Conservation (phyloP, 2,797 vertebrate species). For the Siniperca undulata region DNA sequence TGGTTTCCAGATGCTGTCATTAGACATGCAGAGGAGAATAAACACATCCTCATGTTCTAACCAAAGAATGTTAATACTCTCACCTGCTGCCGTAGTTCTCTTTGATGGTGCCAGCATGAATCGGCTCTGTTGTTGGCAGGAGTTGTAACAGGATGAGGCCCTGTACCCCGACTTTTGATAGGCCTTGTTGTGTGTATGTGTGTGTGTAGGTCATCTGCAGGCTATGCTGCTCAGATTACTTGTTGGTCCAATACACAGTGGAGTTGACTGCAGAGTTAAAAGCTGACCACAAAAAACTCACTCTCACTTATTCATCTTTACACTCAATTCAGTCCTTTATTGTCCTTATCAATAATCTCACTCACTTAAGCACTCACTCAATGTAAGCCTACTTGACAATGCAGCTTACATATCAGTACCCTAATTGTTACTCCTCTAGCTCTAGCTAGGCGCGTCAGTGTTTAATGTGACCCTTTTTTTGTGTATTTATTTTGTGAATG, state of each 20-base stretch:
- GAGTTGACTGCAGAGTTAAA: conserved; percentile 48
- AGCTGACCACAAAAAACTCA: conserved; percentile 34
- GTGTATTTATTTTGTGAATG: not conserved
- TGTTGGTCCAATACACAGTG: conserved; percentile 38
- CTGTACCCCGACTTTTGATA: conserved; percentile 40
- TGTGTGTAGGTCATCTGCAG: conserved; percentile 32
- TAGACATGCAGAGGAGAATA: conserved; percentile 66
- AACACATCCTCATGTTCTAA: conserved; percentile 74
- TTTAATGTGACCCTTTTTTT: not conserved
- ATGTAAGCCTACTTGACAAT: not conserved
- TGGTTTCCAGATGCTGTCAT: conserved; percentile 73
- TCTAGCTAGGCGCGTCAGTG: too few relatives aligned
- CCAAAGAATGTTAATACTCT: conserved; percentile 75
- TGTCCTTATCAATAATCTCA: conserved; percentile 21
- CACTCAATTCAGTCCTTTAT: not conserved
- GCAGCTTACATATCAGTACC: not conserved
- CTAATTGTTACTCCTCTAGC: not conserved
- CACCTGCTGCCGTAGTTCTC: conserved; percentile 74
- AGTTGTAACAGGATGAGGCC: conserved; percentile 65
- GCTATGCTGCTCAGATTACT: conserved; percentile 53
- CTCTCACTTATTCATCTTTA: conserved; percentile 8
- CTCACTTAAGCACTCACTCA: not conserved
- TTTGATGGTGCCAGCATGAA: conserved; percentile 80
- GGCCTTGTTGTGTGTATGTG: conserved; percentile 36
- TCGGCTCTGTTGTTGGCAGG: conserved; percentile 64